Base-by-base conservation (phyloP, 2,888 invertebrate genomes). In the Amphiduros pacificus region DNA sequence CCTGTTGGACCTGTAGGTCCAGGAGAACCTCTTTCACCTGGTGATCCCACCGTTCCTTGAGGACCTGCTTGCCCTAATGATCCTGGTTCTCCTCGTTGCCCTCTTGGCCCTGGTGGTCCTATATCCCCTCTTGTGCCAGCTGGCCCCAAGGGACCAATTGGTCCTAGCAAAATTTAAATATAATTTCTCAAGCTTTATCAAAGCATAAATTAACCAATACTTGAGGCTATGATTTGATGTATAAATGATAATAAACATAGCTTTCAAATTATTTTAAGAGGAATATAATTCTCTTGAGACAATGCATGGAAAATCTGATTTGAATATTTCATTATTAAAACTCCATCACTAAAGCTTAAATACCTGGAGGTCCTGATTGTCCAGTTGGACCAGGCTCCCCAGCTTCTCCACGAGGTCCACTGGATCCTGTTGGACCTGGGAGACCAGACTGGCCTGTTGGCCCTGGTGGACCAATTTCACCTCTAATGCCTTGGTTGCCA, bases 331-430 rank as follows among this genome's bases (percentile, higher is more conserved):
- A 9, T 11, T 36, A 36, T 36, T n/a, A 14, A n/a, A 22, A 9
- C n/a, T 22, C n/a, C 22, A 9, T 22, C 26, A 22, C 3, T 14
- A 9, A 2, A 24, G 9, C 51, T 22, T 14, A n/a, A 49, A 44
- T 40, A 26, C 60, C 60, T 29, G 29, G 9, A 17, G 44, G 49
- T 48, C 60, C 60, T 17, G 54, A n/a, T 48, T 31, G 48, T 89
- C 74, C 67, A 36, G 65, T 32, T 17, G 51, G 54, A 57, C 92
- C 92, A 1, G 90, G 31, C 22, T 49, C 32, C 49, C 60, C 60
- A 32, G 44, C 20, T 26, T 4, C 48, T 2, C 60, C 60, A 28
- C 17, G 32, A 36, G 44, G 26, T 60, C 60, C 60, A 49, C 48
- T 24, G 20, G 31, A 27, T n/a, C 67, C 67, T 11, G 63, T 44